Evolutionary conservation across 92 coral and sea anemone species (phyloP), one percentile per base, ranked within the genome.

Genomic region (Phenganax marumi): DNA sequence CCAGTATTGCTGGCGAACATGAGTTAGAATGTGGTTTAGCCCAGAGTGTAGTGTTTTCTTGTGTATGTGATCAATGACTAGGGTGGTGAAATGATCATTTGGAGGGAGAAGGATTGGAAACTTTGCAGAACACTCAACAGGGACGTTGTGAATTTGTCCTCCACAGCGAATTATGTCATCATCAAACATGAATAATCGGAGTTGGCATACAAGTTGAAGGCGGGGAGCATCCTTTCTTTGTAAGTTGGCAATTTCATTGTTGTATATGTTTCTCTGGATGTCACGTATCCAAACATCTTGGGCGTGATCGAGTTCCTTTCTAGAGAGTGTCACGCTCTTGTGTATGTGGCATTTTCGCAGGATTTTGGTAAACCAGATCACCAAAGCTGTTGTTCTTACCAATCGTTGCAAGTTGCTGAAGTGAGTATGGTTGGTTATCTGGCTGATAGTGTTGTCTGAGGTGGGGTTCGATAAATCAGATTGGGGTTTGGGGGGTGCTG

Each of bases 391-490:
- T 54, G 17, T 17, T 13, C 75, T 10, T 46, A 12, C 8, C 46
- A 68, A 48, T 68, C 75, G 75, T 68, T 68, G 75, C n/a, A 68
- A 48, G 22, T 68, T 48, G 22, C 75, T 68, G 75, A 68, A 12
- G 8, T 68, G 46, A 16, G 75, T 68, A 46, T 25, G 75, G 52
- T 12, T 48, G 18, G 25, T 68, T 8, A 68, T 10, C 17, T 54
- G 60, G 60, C 49, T 68, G 11, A 11, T 68, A 25, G 75, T 7
- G 49, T 8, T 68, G 9, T n/a, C 21, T 60, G 19, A 60, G 68
- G 68, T 68, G 52, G 11, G 22, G 75, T 12, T 24, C 43, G 48
- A 8, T 68, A n/a, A n/a, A n/a, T n/a, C n/a, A n/a, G n/a, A 8
- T 68, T 33, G 75, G 8, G 8, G 12, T 5, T 25, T 48, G 39